Conservation (phyloP, 2,888 invertebrate species). For the Caenorhabditis sinica region DNA sequence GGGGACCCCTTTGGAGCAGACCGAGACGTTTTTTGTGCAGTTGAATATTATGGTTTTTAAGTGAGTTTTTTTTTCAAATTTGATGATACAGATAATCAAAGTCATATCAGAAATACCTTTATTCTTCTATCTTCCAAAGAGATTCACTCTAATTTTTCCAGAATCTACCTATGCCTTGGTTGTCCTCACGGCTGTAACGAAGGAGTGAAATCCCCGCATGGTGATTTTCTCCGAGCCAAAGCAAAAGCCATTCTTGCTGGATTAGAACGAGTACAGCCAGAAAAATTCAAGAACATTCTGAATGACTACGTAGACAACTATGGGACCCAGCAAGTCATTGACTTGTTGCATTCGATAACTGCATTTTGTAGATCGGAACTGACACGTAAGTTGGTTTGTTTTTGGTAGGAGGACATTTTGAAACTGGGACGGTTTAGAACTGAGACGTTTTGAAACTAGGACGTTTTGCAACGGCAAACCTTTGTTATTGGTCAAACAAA, state of each 20-base stretch:
- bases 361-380: slow-evolving; percentile 89
- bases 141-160: slow-evolving; percentile 84
- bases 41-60: slow-evolving; percentile 76
- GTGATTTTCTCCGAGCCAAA: slow-evolving; percentile 90
- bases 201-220: slow-evolving; percentile 90
- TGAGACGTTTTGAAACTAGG: too few species aligned
- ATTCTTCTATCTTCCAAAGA: slow-evolving; percentile 70
- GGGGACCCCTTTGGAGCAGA: slow-evolving; percentile 88
- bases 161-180: slow-evolving; percentile 92
- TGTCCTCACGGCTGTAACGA: slow-evolving; percentile 96
- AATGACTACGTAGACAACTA: slow-evolving; percentile 88
- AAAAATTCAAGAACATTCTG: slow-evolving; percentile 88
- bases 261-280: slow-evolving; percentile 72
- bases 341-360: slow-evolving; percentile 95
- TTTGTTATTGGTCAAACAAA: too few species aligned
- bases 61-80: slow-evolving; percentile 62
- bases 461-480: too few species aligned
- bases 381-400: slow-evolving; percentile 35
- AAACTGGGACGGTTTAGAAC: too few species aligned
- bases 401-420: too few species aligned
- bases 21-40: slow-evolving; percentile 84
- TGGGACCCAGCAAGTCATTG: slow-evolving; percentile 89
- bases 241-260: slow-evolving; percentile 74
- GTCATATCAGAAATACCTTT: too few species aligned
- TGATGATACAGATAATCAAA: too few species aligned